Percentiles rank a stretch among this genome's conserved stretches.
phyloP scores from a whole-genome alignment of 2,797 vertebrate species.

The Gallinago nigripennis region DNA sequence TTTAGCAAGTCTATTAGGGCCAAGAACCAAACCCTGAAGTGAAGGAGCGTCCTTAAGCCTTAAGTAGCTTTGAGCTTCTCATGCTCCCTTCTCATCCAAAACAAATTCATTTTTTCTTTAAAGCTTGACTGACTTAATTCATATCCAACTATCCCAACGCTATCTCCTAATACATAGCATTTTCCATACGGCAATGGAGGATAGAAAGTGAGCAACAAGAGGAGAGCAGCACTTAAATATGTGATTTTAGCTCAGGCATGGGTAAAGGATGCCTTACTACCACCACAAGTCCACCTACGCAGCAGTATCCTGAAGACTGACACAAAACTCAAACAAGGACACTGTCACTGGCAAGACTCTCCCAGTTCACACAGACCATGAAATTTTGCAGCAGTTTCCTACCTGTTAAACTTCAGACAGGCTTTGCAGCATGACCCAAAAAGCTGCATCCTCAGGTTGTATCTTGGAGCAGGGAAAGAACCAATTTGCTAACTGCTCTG shows the following conservation, averaged over 20 bases:
- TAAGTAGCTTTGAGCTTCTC: neutral
- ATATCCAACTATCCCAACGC: neutral
- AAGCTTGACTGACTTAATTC: constrained; percentile 15
- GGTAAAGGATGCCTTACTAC: neutral
- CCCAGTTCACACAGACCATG: neutral
- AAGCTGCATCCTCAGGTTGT: neutral
- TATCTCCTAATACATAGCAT: neutral
- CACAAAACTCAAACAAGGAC: neutral
- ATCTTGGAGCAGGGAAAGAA: neutral
- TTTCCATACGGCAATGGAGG: neutral
- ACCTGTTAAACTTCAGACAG: neutral
- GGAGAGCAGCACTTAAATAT: neutral
- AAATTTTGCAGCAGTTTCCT: neutral
- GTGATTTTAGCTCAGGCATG: neutral
- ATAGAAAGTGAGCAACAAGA: neutral
- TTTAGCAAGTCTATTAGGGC: constrained; percentile 17
- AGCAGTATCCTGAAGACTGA: neutral
- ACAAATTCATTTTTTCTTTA: neutral
- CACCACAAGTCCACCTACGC: neutral
- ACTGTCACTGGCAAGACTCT: neutral
- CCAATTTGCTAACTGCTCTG: neutral
- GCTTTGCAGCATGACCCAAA: neutral
- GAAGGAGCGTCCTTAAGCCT: neutral
- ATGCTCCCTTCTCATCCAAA: neutral
- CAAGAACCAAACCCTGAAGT: neutral